Evolutionary conservation across 2,888 invertebrate species (phyloP).

Genomic region (Pecten maximus): DNA sequence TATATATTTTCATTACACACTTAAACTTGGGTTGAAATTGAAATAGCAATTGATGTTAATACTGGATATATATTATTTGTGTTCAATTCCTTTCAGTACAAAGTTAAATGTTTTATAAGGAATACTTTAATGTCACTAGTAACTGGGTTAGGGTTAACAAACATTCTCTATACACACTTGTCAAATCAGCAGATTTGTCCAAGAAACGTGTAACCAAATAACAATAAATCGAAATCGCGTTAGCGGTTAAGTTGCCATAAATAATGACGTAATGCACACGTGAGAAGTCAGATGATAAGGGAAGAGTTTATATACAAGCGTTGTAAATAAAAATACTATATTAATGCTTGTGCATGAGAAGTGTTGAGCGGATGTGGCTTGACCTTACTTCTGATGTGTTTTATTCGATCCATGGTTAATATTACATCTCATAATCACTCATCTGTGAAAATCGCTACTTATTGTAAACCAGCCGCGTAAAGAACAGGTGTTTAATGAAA

Average conservation of each 20-base stretch:
- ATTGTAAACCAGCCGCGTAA: not conserved
- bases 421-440: not conserved
- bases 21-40: too few relatives aligned
- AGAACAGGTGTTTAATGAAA: not conserved
- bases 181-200: not conserved
- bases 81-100: too few relatives aligned
- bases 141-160: too few relatives aligned
- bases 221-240: not conserved
- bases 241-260: too few relatives aligned
- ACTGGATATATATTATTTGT: too few relatives aligned
- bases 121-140: too few relatives aligned
- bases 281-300: not conserved
- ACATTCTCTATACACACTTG: not conserved
- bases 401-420: not conserved
- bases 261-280: not conserved
- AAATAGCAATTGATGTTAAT: too few relatives aligned
- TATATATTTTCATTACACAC: too few relatives aligned
- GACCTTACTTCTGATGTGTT: not conserved
- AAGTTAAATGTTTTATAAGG: too few relatives aligned
- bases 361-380: slow-evolving; percentile 2
- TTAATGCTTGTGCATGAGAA: not conserved
- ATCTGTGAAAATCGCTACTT: not conserved
- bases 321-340: not conserved
- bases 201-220: not conserved
- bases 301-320: not conserved